These are phyloP conservation scores for Grantiella picta DNA, from an alignment of 2,113 vertebrate species.

Conservation along the genomic window DNA sequence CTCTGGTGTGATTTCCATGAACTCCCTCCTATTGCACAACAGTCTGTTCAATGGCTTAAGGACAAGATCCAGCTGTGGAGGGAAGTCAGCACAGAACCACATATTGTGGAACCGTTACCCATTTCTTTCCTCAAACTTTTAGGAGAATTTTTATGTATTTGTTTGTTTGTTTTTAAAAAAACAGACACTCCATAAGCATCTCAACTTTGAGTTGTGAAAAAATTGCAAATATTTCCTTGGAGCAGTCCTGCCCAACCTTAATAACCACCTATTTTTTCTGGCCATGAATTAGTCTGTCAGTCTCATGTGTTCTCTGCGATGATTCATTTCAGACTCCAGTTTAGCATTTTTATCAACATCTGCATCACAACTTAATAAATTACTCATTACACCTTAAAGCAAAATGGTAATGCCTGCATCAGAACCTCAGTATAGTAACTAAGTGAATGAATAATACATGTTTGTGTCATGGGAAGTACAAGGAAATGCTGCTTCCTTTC, in stretches of 20 bases:
- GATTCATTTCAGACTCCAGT: not conserved
- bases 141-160: not conserved
- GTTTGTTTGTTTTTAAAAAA: not conserved
- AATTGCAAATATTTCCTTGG: not conserved
- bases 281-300: not conserved
- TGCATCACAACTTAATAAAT: slow-evolving; percentile 16
- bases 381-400: slow-evolving; percentile 19
- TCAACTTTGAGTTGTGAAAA: not conserved
- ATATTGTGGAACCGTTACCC: not conserved
- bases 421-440: not conserved
- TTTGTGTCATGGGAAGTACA: not conserved
- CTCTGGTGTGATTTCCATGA: not conserved
- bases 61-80: not conserved
- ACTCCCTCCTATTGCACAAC: not conserved
- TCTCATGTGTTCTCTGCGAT: not conserved
- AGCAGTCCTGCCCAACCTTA: not conserved
- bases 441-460: slow-evolving; percentile 35
- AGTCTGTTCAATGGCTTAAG: not conserved
- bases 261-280: not conserved
- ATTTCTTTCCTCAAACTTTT: not conserved
- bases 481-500: slow-evolving; percentile 34
- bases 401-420: slow-evolving; percentile 13
- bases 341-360: slow-evolving; percentile 17
- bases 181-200: not conserved
- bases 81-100: not conserved